Conservation (phyloP, 2,113 vertebrate species). For the Boulengeromyrus knoepffleri region DNA sequence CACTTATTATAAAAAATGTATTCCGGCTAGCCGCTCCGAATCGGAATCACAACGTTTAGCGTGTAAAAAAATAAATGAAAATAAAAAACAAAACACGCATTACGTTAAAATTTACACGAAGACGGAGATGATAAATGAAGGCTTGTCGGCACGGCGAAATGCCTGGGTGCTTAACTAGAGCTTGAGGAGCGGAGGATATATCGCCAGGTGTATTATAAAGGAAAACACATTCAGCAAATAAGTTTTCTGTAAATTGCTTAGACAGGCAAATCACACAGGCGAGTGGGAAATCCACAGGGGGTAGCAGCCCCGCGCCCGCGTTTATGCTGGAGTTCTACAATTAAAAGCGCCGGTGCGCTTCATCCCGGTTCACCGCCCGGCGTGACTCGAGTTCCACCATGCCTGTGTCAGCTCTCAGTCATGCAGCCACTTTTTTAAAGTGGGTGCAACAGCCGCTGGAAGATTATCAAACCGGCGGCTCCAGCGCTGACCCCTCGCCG, state of each 20-base stretch:
- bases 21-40: neutral
- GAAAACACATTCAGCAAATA: neutral
- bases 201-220: neutral
- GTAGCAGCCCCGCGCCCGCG: neutral
- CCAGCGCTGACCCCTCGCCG: neutral
- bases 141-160: neutral
- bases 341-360: neutral
- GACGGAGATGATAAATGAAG: neutral
- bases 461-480: constrained; percentile 20
- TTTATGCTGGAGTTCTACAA: constrained; percentile 1
- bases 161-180: neutral
- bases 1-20: neutral
- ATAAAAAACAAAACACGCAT: neutral
- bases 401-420: constrained; percentile 29
- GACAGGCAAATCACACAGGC: neutral
- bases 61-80: neutral
- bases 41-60: neutral
- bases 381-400: constrained; percentile 31
- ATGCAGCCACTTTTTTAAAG: constrained; percentile 38
- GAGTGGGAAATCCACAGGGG: neutral
- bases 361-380: neutral
- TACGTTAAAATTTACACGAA: neutral
- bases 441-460: constrained; percentile 20
- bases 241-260: neutral
- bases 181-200: neutral